Evolutionary conservation across 1,140 invertebrate species (phyloP).

Genomic region (Papilio polytes): DNA sequence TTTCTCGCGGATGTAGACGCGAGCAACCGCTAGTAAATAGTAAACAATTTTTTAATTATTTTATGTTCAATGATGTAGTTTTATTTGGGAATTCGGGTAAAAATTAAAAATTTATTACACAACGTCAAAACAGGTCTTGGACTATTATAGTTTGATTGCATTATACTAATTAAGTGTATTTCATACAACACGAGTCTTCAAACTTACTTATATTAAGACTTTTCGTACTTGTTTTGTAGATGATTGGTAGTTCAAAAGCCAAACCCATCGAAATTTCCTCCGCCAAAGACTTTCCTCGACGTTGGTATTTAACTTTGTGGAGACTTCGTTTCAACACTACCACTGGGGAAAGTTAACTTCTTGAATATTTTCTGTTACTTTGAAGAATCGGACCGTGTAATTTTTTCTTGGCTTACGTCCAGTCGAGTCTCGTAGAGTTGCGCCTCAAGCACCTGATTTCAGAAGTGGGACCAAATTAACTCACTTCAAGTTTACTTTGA

Average conservation of each 20-base stretch:
- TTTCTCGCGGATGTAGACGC: too few relatives aligned
- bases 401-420: conserved; percentile 33
- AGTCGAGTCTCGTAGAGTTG: not conserved
- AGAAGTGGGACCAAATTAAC: conserved; percentile 31
- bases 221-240: not conserved
- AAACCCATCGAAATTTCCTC: too few relatives aligned
- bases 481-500: conserved; percentile 11
- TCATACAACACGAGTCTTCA: too few relatives aligned
- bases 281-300: not conserved
- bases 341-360: conserved; percentile 23
- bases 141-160: too few relatives aligned
- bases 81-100: too few relatives aligned
- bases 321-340: conserved; percentile 17
- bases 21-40: too few relatives aligned
- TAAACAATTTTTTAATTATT: too few relatives aligned
- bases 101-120: too few relatives aligned
- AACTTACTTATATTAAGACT: not conserved
- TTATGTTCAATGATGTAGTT: too few relatives aligned
- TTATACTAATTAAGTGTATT: too few relatives aligned
- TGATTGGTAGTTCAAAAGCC: not conserved
- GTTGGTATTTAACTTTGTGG: conserved; percentile 24
- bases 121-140: too few relatives aligned
- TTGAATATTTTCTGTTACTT: conserved; percentile 31
- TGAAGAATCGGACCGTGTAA: conserved; percentile 30
- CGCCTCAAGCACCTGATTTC: conserved; percentile 26